Evolutionary conservation across 2,797 vertebrate genomes (phyloP).

Genomic region (Nannoperca australis): DNA sequence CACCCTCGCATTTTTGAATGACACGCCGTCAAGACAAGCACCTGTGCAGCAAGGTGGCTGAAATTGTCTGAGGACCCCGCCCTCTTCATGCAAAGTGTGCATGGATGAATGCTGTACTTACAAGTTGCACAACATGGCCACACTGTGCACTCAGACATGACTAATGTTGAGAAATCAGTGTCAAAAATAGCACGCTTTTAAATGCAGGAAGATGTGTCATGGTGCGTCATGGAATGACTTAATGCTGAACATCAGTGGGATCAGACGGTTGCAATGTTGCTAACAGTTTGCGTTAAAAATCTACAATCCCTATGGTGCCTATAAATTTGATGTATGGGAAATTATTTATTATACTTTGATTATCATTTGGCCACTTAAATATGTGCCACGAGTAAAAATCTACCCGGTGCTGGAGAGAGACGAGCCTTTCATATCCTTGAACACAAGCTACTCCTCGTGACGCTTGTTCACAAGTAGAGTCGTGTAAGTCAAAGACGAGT

Average conservation of each 20-base stretch:
- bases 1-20: conserved; percentile 24
- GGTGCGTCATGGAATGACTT: conserved; percentile 73
- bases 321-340: conserved; percentile 12
- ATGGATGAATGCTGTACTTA: conserved; percentile 67
- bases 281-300: conserved; percentile 34
- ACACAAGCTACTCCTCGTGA: conserved; percentile 39
- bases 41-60: conserved; percentile 46
- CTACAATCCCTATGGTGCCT: conserved; percentile 11
- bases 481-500: conserved; percentile 52
- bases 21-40: conserved; percentile 50
- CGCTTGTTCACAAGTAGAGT: conserved; percentile 28
- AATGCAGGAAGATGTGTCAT: conserved; percentile 72
- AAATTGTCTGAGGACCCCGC: conserved; percentile 56
- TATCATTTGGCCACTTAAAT: background rate
- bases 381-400: conserved; percentile 24
- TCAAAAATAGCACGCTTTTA: conserved; percentile 75
- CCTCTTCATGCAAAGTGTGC: conserved; percentile 58
- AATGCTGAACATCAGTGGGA: conserved; percentile 40
- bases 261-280: conserved; percentile 56
- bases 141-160: conserved; percentile 73
- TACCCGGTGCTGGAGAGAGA: conserved; percentile 16
- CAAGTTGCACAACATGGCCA: conserved; percentile 78
- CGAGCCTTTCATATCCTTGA: conserved; percentile 6
- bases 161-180: conserved; percentile 75
- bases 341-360: conserved; percentile 27